Evolutionary conservation across 2,888 invertebrate genomes (phyloP).

Genomic region (Eupithecia abbreviata): DNA sequence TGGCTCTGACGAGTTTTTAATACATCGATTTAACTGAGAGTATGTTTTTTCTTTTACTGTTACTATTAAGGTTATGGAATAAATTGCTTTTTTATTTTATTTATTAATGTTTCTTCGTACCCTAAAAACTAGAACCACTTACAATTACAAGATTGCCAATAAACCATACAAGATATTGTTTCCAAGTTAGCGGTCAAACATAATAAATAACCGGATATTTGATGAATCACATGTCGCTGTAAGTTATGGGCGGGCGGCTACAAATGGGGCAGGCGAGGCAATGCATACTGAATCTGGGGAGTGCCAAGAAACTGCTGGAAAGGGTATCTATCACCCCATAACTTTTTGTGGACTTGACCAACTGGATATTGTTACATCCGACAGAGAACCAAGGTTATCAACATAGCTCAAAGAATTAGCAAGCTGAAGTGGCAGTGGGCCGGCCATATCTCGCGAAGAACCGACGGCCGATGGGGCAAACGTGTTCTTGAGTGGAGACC

Average conservation of each 20-base stretch:
- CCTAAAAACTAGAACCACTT: not conserved
- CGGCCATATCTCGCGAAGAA: too few species aligned
- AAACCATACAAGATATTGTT: conserved; percentile 41
- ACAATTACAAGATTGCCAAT: conserved; percentile 21
- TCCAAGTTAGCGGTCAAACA: conserved; percentile 53
- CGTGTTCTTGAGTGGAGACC: too few species aligned
- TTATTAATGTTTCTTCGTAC: too few species aligned
- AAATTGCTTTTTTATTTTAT: too few species aligned
- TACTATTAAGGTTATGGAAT: too few species aligned
- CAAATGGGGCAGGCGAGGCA: conserved; percentile 63
- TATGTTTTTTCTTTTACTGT: too few species aligned
- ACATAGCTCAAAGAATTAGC: too few species aligned
- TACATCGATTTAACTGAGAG: too few species aligned
- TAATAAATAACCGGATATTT: conserved; percentile 60
- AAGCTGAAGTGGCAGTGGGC: too few species aligned
- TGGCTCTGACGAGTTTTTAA: too few species aligned
- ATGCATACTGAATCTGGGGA: conserved; percentile 60
- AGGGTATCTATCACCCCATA: conserved; percentile 8
- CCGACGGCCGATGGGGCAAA: too few species aligned
- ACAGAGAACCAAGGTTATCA: too few species aligned
- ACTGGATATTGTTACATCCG: not conserved
- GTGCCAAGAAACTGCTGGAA: conserved; percentile 37
- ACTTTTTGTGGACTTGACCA: not conserved
- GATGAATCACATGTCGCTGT: conserved; percentile 64
- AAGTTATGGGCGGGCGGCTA: conserved; percentile 64